A percentile compares a stretch with the other conserved stretches of the same genome.
These are phyloP conservation scores for Drosophila ironensis DNA, from an alignment of 1,140 invertebrate species.

Conservation along the genomic window DNA sequence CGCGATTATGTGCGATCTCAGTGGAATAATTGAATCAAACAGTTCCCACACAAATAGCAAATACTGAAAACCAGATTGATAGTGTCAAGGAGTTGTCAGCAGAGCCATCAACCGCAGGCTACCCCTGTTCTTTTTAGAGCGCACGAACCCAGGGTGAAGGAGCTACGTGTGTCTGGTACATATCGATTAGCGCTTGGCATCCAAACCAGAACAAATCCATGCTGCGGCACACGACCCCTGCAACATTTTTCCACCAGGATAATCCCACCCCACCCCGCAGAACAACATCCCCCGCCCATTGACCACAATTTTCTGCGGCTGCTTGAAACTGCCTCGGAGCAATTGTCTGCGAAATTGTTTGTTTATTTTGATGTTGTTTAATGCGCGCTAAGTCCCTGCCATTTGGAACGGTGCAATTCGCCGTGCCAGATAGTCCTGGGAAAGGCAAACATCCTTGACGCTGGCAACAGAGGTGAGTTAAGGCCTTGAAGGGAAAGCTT, in stretches of 20 bases:
- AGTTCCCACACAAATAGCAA: conserved; percentile 37
- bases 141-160: conserved; percentile 16
- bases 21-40: conserved; percentile 44
- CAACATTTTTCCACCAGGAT: conserved; percentile 56
- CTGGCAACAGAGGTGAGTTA: conserved; percentile 38
- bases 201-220: conserved; percentile 63
- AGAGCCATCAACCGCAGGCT: conserved; percentile 35
- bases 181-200: conserved; percentile 70
- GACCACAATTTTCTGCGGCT: conserved; percentile 61
- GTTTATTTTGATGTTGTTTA: conserved; percentile 79
- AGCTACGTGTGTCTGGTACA: conserved; percentile 68
- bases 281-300: not conserved
- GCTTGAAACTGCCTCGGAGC: conserved; percentile 47
- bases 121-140: conserved; percentile 9
- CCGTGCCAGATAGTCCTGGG: conserved; percentile 56
- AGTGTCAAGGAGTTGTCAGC: conserved; percentile 57
- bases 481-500: conserved; percentile 39
- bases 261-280: conserved; percentile 53
- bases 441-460: conserved; percentile 59
- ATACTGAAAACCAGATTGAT: conserved; percentile 61
- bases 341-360: conserved; percentile 79
- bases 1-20: conserved; percentile 41
- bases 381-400: conserved; percentile 62
- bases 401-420: conserved; percentile 35
- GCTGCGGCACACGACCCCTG: conserved; percentile 55